A percentile compares a stretch with the other conserved stretches of the same genome.
These are phyloP conservation scores for Platysteira castanea DNA, from an alignment of 2,113 vertebrate genomes.

Conservation along the genomic window DNA sequence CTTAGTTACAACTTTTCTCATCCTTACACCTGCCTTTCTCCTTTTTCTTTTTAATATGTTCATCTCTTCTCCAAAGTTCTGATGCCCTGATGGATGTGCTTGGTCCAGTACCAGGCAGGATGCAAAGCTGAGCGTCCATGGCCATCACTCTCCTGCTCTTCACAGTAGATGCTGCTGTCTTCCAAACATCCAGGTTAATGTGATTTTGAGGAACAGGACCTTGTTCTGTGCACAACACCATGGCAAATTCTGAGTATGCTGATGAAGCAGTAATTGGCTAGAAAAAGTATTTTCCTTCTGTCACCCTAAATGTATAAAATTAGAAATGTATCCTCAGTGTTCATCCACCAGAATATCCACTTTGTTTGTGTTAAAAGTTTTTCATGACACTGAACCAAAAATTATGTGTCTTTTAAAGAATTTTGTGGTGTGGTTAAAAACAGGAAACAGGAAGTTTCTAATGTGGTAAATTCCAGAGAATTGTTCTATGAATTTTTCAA, in stretches of 20 bases:
- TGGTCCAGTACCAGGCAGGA: background rate
- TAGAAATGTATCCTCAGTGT: background rate
- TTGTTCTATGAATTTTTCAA: background rate
- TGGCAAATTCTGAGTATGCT: accelerated
- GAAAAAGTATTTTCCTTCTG: background rate
- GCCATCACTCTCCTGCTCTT: background rate
- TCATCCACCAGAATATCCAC: background rate
- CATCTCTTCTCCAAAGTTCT: accelerated
- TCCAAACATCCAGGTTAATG: background rate
- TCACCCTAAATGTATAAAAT: background rate
- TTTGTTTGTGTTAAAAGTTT: background rate
- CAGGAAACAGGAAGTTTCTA: background rate
- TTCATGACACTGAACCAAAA: background rate
- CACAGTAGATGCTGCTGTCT: background rate
- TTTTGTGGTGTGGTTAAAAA: background rate
- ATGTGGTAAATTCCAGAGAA: background rate
- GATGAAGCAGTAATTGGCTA: background rate
- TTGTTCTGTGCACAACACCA: accelerated
- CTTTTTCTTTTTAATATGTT: background rate
- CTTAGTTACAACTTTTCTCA: background rate
- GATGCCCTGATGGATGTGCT: no score
- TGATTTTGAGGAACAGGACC: background rate
- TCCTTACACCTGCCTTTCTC: background rate
- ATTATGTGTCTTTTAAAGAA: background rate
- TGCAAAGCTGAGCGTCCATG: background rate